Conservation (phyloP, 2,888 invertebrate genomes). For the Rhagonycha lutea region DNA sequence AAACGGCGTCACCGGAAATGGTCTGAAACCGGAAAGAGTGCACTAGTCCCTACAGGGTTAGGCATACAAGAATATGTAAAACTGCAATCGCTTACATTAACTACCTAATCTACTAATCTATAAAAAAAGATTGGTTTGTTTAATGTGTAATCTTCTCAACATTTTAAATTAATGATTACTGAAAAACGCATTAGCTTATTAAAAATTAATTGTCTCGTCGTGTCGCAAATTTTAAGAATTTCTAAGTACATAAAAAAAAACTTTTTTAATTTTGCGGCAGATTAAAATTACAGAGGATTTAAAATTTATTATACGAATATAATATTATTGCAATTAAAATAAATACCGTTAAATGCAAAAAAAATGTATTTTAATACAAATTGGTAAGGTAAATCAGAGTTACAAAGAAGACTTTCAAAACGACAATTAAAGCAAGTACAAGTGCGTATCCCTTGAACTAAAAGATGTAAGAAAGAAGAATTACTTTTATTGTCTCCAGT, state of each 20-base stretch:
- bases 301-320: neutral
- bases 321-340: neutral
- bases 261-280: neutral
- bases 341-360: neutral
- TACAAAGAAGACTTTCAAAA: constrained; percentile 46
- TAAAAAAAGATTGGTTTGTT: neutral
- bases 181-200: neutral
- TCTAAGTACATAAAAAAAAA: neutral
- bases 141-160: neutral
- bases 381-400: constrained; percentile 38
- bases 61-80: constrained; percentile 27
- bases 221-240: neutral
- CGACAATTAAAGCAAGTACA: constrained; percentile 39
- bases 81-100: constrained; percentile 19
- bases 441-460: constrained; percentile 34
- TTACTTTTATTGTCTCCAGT: constrained; percentile 52
- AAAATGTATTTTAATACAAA: constrained; percentile 28
- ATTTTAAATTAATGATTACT: neutral
- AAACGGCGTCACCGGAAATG: constrained; percentile 47
- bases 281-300: neutral
- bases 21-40: constrained; percentile 48
- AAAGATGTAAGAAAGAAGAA: constrained; percentile 44
- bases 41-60: constrained; percentile 32
- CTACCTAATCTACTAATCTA: neutral
- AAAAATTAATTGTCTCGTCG: neutral